These are phyloP conservation scores for Caenorhabditis tropicalis DNA, from an alignment of 1,140 invertebrate species.

Conservation along the genomic window DNA sequence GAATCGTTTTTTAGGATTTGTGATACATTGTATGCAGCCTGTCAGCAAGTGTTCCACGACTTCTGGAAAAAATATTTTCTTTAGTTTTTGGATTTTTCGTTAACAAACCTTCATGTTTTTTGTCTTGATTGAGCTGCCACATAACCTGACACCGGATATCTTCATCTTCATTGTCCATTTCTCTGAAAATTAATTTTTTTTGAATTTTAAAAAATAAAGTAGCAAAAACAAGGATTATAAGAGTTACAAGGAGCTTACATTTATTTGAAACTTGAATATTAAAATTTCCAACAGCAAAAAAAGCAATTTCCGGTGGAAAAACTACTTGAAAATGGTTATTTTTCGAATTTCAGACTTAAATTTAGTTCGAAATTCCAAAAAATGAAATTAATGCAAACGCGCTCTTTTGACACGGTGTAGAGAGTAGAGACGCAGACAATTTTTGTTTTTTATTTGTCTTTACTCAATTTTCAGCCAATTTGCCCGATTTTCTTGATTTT, in stretches of 20 bases:
- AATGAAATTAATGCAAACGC: background rate
- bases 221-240: too few species aligned
- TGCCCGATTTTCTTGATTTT: background rate
- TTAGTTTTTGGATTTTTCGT: background rate
- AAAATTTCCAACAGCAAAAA: too few species aligned
- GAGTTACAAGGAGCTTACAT: too few species aligned
- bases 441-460: background rate
- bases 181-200: background rate
- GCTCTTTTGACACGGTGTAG: background rate
- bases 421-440: background rate
- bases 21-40: background rate
- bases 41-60: background rate
- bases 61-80: background rate
- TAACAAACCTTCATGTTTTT: background rate
- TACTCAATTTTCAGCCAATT: background rate
- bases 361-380: background rate
- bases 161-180: background rate
- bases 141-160: background rate
- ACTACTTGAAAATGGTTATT: background rate
- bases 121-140: slow-evolving; percentile 4
- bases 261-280: too few species aligned
- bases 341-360: background rate
- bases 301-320: background rate
- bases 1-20: background rate
- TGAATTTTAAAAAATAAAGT: too few species aligned